Conservation (phyloP, 2,888 invertebrate species). For the Stegophylla sp. region DNA sequence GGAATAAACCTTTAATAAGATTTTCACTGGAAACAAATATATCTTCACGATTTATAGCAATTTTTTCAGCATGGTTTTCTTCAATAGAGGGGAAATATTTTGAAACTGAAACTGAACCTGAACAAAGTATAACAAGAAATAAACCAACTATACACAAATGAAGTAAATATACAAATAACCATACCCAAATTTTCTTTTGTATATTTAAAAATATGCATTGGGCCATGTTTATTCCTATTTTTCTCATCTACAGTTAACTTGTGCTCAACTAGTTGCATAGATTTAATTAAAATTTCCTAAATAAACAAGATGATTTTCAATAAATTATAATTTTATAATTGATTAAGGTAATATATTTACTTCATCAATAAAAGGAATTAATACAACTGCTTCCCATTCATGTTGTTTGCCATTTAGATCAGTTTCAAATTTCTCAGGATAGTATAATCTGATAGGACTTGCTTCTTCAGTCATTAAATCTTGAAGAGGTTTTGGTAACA, state of each 20-base stretch:
- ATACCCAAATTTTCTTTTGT: constrained; percentile 70
- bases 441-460: constrained; percentile 87
- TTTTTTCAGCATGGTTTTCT: constrained; percentile 70
- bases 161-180: neutral
- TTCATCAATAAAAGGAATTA: constrained; percentile 93
- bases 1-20: constrained; percentile 75
- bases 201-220: constrained; percentile 82
- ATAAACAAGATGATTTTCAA: neutral
- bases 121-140: constrained; percentile 40
- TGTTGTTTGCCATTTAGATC: constrained; percentile 95
- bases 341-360: constrained; percentile 63
- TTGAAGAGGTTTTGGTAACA: constrained; percentile 81
- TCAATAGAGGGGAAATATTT: constrained; percentile 71
- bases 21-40: constrained; percentile 69
- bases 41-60: constrained; percentile 68
- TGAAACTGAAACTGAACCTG: constrained; percentile 67
- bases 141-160: neutral
- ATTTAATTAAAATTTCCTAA: constrained; percentile 74
- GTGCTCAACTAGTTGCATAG: constrained; percentile 76
- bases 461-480: constrained; percentile 77
- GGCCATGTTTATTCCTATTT: constrained; percentile 82
- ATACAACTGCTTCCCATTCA: constrained; percentile 95
- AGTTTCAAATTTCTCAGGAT: constrained; percentile 87
- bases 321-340: constrained; percentile 2
- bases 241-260: constrained; percentile 75